Evolutionary conservation across 2,888 invertebrate genomes (phyloP), one percentile per base, ranked within the genome.

Genomic region (Embidobia sp.): DNA sequence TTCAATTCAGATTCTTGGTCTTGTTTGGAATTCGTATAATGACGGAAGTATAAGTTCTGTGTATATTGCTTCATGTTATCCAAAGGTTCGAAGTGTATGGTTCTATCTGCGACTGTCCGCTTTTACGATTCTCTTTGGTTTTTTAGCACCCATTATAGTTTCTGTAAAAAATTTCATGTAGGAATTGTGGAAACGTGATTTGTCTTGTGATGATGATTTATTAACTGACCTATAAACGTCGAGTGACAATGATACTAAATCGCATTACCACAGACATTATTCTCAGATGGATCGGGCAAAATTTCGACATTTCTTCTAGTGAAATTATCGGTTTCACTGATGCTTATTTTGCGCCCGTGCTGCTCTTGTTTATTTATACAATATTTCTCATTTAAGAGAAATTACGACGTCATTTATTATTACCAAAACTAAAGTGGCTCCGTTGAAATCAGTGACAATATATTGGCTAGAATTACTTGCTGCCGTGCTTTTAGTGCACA

Each of bases 121-220:
- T 18, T 42, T 7, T 48, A 15, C 11, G 49, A 49, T 18, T 51
- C 64, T 0, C 7, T 64, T 3, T 49, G 51, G 0, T n/a, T 64
- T 49, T 16, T 13, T 64, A 2, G 10, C 10, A 2, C 48, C 27
- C 0, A 29, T 49, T 3, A 35, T 33, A 1, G 29, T 40, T 2
- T 11, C 0, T 1, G 64, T 37, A 1, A 64, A 64, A 15, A 51
- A 51, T 6, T 29, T 76, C 8, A 44, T 77, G 33, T 76, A 76
- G 31, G 13, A 37, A 0, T 22, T 73, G 8, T 78, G 72, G 70
- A 7, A n/a, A 6, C 6, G 7, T 3, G 3, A 1, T 4, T 15
- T 8, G 8, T 5, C 7, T n/a, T 48, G 48, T 29, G 48, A 48
- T 7, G 10, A 11, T 1, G 22, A 1, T 8, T n/a, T 42, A 3